Evolutionary conservation across 2,113 vertebrate species (phyloP).

Genomic region (Clupea harengus): DNA sequence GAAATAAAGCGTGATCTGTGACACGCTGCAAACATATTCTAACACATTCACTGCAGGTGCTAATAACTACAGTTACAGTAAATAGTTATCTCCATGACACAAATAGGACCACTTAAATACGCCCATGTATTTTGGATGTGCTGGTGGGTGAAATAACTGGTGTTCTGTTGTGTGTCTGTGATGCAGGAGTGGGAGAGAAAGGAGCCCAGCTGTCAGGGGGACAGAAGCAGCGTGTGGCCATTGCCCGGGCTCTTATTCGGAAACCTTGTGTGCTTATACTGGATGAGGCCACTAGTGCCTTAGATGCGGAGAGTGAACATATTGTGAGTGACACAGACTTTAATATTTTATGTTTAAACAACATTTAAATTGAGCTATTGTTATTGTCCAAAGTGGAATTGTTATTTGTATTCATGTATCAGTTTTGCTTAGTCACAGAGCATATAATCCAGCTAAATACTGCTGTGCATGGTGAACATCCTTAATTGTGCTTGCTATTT

Average conservation of each 20-base stretch:
- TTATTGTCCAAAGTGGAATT: too few relatives aligned
- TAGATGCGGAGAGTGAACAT: constrained; percentile 92
- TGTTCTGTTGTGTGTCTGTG: neutral
- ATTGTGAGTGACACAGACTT: constrained; percentile 68
- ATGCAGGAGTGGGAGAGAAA: constrained; percentile 89
- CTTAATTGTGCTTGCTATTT: neutral
- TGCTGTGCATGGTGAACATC: neutral
- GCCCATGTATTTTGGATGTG: neutral
- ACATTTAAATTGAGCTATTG: too few relatives aligned
- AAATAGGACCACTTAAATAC: neutral
- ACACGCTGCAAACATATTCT: too few relatives aligned
- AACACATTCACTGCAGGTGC: neutral
- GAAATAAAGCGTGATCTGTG: neutral
- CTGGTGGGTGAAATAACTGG: neutral
- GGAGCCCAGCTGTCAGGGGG: constrained; percentile 92
- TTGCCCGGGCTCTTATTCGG: constrained; percentile 89
- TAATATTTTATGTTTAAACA: neutral
- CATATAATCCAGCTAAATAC: neutral
- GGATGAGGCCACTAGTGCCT: constrained; percentile 92
- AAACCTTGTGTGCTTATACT: constrained; percentile 84
- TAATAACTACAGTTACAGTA: neutral
- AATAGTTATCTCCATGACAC: neutral
- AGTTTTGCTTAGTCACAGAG: neutral
- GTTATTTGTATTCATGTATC: neutral
- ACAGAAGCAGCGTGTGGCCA: constrained; percentile 94